Conservation (phyloP, 2,113 vertebrate species). For the Caranx melampygus region DNA sequence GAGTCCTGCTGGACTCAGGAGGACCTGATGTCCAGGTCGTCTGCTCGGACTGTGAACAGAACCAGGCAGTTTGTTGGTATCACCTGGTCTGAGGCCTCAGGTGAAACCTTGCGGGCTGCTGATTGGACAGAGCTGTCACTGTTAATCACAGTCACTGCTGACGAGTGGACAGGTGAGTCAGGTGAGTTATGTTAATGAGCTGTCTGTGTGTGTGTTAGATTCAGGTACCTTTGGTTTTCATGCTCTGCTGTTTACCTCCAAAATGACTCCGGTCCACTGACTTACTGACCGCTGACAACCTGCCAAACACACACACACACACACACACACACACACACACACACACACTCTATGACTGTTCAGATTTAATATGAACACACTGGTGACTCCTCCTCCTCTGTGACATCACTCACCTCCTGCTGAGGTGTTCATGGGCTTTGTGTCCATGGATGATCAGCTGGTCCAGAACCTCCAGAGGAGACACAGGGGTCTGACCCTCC, state of each 20-base stretch:
- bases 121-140: too few species aligned
- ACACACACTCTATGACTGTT: not conserved
- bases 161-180: too few species aligned
- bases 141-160: too few species aligned
- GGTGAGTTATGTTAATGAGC: not conserved
- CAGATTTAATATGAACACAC: too few species aligned
- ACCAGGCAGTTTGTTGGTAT: too few species aligned
- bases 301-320: conserved; percentile 61
- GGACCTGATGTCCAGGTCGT: too few species aligned
- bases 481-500: conserved; percentile 73
- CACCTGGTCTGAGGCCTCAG: too few species aligned
- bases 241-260: conserved; percentile 91
- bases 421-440: conserved; percentile 83
- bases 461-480: conserved; percentile 92
- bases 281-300: conserved; percentile 89
- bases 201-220: conserved; percentile 43
- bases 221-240: conserved; percentile 80
- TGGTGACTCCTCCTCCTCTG: too few species aligned
- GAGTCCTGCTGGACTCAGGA: too few species aligned
- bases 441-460: conserved; percentile 91
- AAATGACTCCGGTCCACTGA: conserved; percentile 91
- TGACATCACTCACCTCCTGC: conserved; percentile 50
- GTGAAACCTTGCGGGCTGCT: too few species aligned
- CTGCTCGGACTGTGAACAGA: too few species aligned
- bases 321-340: not conserved